Conservation (phyloP, 2,888 invertebrate genomes). For the Mimas tiliae region DNA sequence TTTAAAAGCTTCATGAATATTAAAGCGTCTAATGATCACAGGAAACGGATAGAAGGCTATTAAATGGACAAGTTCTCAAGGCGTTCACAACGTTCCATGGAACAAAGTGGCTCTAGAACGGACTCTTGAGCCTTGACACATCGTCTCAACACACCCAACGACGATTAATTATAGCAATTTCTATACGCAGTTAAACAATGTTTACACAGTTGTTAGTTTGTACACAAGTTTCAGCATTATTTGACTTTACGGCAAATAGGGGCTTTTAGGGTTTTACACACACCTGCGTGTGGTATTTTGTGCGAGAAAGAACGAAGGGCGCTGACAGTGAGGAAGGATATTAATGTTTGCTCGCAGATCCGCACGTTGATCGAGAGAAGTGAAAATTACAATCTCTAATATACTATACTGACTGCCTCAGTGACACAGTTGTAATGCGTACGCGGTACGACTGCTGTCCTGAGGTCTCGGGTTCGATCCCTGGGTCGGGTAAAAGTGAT, state of each 20-base stretch:
- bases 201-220: slow-evolving; percentile 2
- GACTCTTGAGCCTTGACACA: slow-evolving; percentile 30
- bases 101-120: slow-evolving; percentile 33
- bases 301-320: too few species aligned
- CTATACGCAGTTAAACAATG: slow-evolving; percentile 18
- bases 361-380: too few species aligned
- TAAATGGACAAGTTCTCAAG: slow-evolving; percentile 39
- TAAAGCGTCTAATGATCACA: slow-evolving; percentile 30
- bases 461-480: too few species aligned
- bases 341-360: too few species aligned
- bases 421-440: too few species aligned
- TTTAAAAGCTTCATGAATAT: slow-evolving; percentile 40
- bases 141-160: slow-evolving; percentile 31
- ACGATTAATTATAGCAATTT: slow-evolving; percentile 32
- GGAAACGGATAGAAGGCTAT: slow-evolving; percentile 30
- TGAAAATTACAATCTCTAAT: too few species aligned
- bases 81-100: slow-evolving; percentile 33
- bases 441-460: too few species aligned
- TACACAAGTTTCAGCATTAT: neutral
- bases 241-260: neutral
- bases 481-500: too few species aligned
- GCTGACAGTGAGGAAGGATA: too few species aligned
- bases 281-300: neutral
- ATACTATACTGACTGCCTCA: too few species aligned
- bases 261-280: neutral